Conservation (phyloP, 2,797 vertebrate species). For the Argentina silus region DNA sequence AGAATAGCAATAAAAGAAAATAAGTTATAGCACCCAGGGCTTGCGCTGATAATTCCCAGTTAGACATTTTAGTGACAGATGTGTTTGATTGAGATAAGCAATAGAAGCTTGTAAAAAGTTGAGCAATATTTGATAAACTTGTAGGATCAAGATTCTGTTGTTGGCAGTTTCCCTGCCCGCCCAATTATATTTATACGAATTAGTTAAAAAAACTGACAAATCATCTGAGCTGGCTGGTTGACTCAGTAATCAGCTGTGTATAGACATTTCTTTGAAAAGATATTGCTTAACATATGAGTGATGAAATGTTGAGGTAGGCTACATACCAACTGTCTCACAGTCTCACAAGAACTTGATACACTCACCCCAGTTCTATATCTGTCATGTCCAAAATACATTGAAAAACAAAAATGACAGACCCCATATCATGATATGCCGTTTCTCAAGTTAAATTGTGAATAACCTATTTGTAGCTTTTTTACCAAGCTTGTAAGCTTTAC, state of each 20-base stretch:
- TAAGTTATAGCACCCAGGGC: slow-evolving; percentile 51
- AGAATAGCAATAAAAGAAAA: slow-evolving; percentile 57
- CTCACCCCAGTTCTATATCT: not conserved
- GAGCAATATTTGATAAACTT: slow-evolving; percentile 59
- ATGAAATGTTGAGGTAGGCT: slow-evolving; percentile 4
- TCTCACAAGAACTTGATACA: not conserved
- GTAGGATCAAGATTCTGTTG: slow-evolving; percentile 46
- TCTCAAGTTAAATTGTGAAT: too few species aligned
- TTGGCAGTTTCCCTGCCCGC: slow-evolving; percentile 25
- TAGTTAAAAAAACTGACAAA: not conserved
- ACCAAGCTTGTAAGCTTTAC: too few species aligned
- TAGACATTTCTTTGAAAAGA: not conserved
- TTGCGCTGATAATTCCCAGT: slow-evolving; percentile 58
- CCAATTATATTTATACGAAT: slow-evolving; percentile 15
- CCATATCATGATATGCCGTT: too few species aligned
- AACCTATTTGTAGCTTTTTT: too few species aligned
- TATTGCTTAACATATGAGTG: slow-evolving; percentile 19
- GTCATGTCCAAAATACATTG: not conserved
- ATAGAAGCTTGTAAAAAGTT: slow-evolving; percentile 56
- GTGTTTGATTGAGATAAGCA: slow-evolving; percentile 45
- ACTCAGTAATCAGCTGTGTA: not conserved
- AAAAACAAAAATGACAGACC: not conserved
- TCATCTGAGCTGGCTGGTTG: not conserved
- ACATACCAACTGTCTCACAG: slow-evolving; percentile 11
- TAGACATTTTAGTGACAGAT: slow-evolving; percentile 53